Evolutionary conservation across 2,888 invertebrate genomes (phyloP).

Genomic region (Drosophila meridiana): DNA sequence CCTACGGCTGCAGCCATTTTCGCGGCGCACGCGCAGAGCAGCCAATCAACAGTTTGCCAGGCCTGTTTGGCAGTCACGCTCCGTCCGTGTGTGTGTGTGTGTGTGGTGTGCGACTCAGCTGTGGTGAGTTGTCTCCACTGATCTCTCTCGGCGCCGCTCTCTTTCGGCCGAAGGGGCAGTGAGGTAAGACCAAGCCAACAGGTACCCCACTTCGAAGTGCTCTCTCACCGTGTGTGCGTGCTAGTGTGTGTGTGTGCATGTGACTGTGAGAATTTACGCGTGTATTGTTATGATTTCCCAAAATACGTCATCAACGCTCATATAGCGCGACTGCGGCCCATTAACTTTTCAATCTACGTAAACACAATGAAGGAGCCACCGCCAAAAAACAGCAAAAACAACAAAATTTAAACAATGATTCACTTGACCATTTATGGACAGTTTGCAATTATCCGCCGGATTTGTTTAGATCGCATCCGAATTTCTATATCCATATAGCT

Average conservation of each 20-base stretch:
- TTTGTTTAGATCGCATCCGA: slow-evolving; percentile 45
- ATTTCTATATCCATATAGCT: not conserved
- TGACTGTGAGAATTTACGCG: slow-evolving; percentile 18
- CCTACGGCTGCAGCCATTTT: slow-evolving; percentile 84
- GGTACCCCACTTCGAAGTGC: slow-evolving; percentile 62
- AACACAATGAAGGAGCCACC: slow-evolving; percentile 51
- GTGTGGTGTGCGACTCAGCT: slow-evolving; percentile 18
- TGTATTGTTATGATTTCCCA: slow-evolving; percentile 75
- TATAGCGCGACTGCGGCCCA: slow-evolving; percentile 55
- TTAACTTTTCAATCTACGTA: slow-evolving; percentile 71
- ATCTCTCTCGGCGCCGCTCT: slow-evolving; percentile 34
- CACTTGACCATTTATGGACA: slow-evolving; percentile 78
- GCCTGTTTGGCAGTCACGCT: slow-evolving; percentile 52
- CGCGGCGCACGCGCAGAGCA: slow-evolving; percentile 84
- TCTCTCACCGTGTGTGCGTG: not conserved
- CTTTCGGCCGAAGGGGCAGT: slow-evolving; percentile 31
- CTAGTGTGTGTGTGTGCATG: slow-evolving; percentile 4
- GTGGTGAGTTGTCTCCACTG: slow-evolving; percentile 50
- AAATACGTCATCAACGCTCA: slow-evolving; percentile 75
- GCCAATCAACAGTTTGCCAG: slow-evolving; percentile 85
- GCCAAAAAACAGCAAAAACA: slow-evolving; percentile 45
- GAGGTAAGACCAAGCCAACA: slow-evolving; percentile 77
- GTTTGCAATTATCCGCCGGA: slow-evolving; percentile 34
- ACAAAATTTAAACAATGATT: slow-evolving; percentile 66
- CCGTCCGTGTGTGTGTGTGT: slow-evolving; percentile 11